A percentile compares a stretch with the other conserved stretches of the same genome.
phyloP scores from a whole-genome alignment of 2,888 invertebrate species.

The Tethea ocularis region DNA sequence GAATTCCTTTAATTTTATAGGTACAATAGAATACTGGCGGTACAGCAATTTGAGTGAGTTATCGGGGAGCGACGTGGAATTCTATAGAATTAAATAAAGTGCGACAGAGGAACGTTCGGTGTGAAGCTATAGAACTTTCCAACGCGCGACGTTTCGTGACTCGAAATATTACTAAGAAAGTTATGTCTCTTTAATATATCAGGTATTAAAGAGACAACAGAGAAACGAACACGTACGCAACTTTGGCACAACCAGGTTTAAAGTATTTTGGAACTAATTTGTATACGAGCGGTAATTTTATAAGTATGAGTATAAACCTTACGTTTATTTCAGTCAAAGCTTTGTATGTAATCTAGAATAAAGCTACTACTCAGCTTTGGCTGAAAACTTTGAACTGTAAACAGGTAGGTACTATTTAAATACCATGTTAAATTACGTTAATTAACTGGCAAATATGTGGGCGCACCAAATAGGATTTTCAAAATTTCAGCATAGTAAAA shows the following conservation, averaged over 20 bases:
- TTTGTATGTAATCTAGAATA: neutral
- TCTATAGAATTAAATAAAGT: constrained; percentile 61
- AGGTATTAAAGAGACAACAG: constrained; percentile 14
- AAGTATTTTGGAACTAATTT: neutral
- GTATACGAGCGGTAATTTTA: no score
- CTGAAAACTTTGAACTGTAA: no score
- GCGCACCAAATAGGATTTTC: no score
- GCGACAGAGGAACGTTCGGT: constrained; percentile 33
- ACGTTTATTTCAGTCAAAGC: neutral
- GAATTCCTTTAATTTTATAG: constrained; percentile 62
- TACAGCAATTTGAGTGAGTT: constrained; percentile 63
- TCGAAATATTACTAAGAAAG: constrained; percentile 29
- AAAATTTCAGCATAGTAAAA: no score
- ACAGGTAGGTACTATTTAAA: no score
- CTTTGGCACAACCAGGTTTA: constrained; percentile 5
- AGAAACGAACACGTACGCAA: constrained; percentile 17
- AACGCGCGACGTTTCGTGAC: constrained; percentile 29
- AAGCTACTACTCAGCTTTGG: neutral
- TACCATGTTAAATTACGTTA: no score
- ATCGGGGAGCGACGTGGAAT: constrained; percentile 44
- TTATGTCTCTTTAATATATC: neutral
- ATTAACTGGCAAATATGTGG: no score
- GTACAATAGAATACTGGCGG: constrained; percentile 52
- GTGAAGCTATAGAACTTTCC: constrained; percentile 43
- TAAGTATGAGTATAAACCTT: neutral